Evolutionary conservation across 2,113 vertebrate genomes (phyloP).

Genomic region (Rafetus swinhoei): DNA sequence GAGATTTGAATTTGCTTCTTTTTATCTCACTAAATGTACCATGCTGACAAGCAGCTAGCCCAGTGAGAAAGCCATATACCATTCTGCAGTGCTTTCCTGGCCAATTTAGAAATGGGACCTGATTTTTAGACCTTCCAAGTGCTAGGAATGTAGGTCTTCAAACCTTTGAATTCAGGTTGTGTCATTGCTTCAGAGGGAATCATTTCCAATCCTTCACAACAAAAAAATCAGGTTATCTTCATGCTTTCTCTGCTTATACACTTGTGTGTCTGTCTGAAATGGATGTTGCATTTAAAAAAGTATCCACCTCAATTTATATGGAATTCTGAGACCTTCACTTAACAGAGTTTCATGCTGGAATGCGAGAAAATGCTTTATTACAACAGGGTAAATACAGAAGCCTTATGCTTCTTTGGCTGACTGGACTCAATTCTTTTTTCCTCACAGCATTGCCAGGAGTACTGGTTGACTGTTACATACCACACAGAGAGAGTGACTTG

Average conservation of each 20-base stretch:
- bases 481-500: not conserved
- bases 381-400: not conserved
- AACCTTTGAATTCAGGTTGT: not conserved
- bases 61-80: not conserved
- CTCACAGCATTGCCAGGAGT: not conserved
- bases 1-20: not conserved
- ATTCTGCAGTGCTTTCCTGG: not conserved
- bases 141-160: not conserved
- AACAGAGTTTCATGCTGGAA: not conserved
- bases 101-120: not conserved
- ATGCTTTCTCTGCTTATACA: not conserved
- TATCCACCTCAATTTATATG: not conserved
- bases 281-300: not conserved
- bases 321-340: not conserved
- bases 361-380: not conserved
- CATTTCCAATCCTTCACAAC: not conserved
- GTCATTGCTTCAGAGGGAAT: not conserved
- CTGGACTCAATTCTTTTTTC: not conserved
- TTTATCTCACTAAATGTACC: not conserved
- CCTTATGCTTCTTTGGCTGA: not conserved
- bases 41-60: not conserved
- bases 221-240: not conserved
- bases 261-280: not conserved
- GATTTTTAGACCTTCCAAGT: slow-evolving; percentile 1
- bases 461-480: not conserved